phyloP scores from a whole-genome alignment of 2,113 vertebrate genomes.

The Megaceryle torquata region DNA sequence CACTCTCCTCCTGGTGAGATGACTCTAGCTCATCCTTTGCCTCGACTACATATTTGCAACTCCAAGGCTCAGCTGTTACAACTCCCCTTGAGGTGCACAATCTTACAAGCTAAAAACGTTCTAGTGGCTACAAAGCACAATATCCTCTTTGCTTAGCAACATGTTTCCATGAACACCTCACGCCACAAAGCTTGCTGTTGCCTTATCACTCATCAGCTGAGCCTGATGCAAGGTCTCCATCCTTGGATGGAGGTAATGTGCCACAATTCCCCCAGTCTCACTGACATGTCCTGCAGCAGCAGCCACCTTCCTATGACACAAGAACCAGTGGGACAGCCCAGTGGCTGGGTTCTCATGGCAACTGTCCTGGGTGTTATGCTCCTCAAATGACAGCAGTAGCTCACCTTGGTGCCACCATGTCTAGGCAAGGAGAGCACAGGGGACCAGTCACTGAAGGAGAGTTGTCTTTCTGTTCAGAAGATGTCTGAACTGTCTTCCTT shows the following conservation, averaged over 20 bases:
- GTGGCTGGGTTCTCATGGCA: background rate
- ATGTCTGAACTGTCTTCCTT: background rate
- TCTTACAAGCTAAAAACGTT: background rate
- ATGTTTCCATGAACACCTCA: conserved; percentile 9
- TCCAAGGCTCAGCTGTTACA: background rate
- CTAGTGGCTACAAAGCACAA: background rate
- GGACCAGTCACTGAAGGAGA: background rate
- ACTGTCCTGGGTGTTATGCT: background rate
- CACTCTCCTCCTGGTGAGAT: background rate
- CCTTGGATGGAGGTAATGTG: background rate
- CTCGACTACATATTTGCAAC: background rate
- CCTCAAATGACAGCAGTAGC: background rate
- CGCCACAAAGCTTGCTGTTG: rapidly evolving
- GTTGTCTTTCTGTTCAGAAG: background rate
- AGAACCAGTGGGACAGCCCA: background rate
- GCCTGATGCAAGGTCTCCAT: background rate
- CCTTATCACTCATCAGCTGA: background rate
- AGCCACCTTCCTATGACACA: background rate
- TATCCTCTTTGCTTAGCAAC: conserved; percentile 46
- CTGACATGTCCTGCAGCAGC: background rate
- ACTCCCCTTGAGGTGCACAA: background rate
- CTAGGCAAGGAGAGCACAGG: background rate
- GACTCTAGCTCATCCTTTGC: background rate
- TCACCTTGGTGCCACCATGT: background rate
- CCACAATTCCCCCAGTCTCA: background rate